Percentiles rank a stretch among this genome's conserved stretches.
Evolutionary conservation across 2,888 invertebrate species (phyloP).

Genomic region (Meliscaeva auricollis): DNA sequence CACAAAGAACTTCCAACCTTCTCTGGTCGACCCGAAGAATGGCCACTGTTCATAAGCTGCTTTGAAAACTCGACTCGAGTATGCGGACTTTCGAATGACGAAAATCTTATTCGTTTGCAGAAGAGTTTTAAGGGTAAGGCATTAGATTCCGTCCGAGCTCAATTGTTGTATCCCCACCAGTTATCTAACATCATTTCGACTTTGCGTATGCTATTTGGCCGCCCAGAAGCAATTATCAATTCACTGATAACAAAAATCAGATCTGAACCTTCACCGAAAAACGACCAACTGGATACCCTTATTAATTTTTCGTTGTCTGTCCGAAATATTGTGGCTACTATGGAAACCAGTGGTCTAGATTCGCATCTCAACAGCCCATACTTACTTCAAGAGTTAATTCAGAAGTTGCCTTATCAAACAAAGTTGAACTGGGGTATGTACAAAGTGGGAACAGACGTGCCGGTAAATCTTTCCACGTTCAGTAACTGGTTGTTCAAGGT

Average conservation of each 20-base stretch:
- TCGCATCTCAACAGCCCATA: slow-evolving; percentile 59
- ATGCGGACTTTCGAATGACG: slow-evolving; percentile 52
- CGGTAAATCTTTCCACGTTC: not conserved
- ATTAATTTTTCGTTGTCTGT: slow-evolving; percentile 53
- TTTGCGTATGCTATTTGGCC: slow-evolving; percentile 58
- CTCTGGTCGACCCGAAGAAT: slow-evolving; percentile 60
- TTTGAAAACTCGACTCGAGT: slow-evolving; percentile 63
- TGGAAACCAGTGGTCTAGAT: slow-evolving; percentile 50
- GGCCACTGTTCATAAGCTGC: slow-evolving; percentile 67
- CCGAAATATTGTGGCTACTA: slow-evolving; percentile 55
- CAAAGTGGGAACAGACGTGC: not conserved
- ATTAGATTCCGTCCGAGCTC: slow-evolving; percentile 47
- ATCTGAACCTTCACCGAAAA: slow-evolving; percentile 33
- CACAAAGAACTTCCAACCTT: slow-evolving; percentile 64
- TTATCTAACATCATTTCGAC: slow-evolving; percentile 56
- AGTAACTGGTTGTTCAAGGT: slow-evolving; percentile 4
- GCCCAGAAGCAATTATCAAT: slow-evolving; percentile 57
- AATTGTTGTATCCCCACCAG: slow-evolving; percentile 46
- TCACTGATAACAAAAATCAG: slow-evolving; percentile 38
- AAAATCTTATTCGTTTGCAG: slow-evolving; percentile 43
- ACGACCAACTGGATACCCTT: slow-evolving; percentile 20
- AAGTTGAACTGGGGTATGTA: slow-evolving; percentile 22
- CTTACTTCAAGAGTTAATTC: slow-evolving; percentile 62
- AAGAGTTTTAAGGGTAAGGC: slow-evolving; percentile 38
- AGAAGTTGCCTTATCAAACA: slow-evolving; percentile 38